Evolutionary conservation across 2,797 vertebrate genomes (phyloP), one percentile per base, ranked within the genome.

Genomic region (Lycodopsis pacificus): DNA sequence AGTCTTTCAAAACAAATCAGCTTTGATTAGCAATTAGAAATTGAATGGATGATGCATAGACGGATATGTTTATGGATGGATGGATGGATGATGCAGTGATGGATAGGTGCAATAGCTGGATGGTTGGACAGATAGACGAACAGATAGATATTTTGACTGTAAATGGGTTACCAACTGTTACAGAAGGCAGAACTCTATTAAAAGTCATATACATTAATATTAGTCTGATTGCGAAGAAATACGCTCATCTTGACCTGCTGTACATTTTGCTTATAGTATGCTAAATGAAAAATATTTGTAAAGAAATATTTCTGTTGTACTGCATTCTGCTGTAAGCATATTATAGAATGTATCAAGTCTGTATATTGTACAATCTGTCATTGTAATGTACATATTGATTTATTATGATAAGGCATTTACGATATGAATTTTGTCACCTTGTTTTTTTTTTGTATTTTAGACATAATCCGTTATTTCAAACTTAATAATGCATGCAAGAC

Each of bases 341-440:
- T 69, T 79, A 66, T 81, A 63, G 79, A 90, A 92, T 90, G 83
- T 86, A 88, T 72, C 27, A 61, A 61, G 38, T 86, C 58, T 91
- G 80, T 90, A 86, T 81, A 89, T 81, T 90, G 48, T 78, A 80
- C 53, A 69, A 69, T 68, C 69, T 82, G 65, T 80, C 62, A 88
- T 71, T 84, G 71, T 85, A 58, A 86, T 89, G 83, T 89, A 88
- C 65, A 92, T 91, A 91, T 71, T 80, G 63, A n/a, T 66, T 87
- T 40, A 84, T 73, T 86, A 67, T 88, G 48, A 86, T 79, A 65
- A 85, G 77, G 65, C 76, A 84, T 86, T 88, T 71, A 79, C 65
- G 77, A 56, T 59, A 75, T 84, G 22, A 57, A 68, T 36, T 79
- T 70, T 77, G 54, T 67, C 65, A 32, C 7, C 4, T 48, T 48